phyloP scores from a whole-genome alignment of 2,113 vertebrate species.

The Trochalopteron elliotii region DNA sequence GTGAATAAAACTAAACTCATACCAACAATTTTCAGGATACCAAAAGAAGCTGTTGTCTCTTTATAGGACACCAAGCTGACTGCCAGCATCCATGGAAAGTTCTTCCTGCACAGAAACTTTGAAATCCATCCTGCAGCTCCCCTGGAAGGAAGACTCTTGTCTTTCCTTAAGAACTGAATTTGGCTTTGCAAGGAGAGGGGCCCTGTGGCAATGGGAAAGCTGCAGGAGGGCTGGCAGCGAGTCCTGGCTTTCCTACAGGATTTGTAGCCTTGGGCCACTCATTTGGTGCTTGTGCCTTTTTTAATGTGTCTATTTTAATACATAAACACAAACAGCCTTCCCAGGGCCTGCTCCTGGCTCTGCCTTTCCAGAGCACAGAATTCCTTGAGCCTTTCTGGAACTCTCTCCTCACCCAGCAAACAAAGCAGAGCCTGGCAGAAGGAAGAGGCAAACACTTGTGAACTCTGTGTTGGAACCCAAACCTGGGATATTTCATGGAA shows the following conservation, averaged over 20 bases:
- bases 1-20: background rate
- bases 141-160: background rate
- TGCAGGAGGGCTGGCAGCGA: background rate
- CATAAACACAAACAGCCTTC: background rate
- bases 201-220: background rate
- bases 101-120: background rate
- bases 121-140: background rate
- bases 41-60: background rate
- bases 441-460: background rate
- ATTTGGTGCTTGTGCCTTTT: background rate
- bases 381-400: background rate
- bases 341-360: background rate
- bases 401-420: background rate
- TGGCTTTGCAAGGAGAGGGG: background rate
- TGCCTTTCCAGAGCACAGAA: background rate
- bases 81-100: background rate
- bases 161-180: background rate
- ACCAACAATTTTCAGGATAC: background rate
- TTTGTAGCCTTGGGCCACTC: background rate
- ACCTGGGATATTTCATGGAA: background rate
- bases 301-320: background rate
- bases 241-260: background rate
- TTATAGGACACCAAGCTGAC: background rate
- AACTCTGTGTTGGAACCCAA: background rate
- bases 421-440: background rate